Percentiles rank a stretch among this genome's conserved stretches.
These are phyloP conservation scores for Nemotelus pantherinus DNA, from an alignment of 2,888 invertebrate genomes.

Conservation along the genomic window DNA sequence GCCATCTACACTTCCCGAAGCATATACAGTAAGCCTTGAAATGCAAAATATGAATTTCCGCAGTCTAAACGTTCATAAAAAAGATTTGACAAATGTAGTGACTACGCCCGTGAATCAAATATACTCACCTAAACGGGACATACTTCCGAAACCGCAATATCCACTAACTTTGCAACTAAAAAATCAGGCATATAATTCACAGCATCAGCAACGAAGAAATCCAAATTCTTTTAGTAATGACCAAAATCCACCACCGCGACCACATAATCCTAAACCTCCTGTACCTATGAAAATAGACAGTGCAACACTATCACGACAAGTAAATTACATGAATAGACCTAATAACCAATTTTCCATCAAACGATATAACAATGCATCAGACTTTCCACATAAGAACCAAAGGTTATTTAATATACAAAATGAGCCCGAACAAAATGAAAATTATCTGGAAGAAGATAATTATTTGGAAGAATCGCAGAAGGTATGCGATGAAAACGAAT, in stretches of 20 bases:
- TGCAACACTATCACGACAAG: no score
- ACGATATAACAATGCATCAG: background rate
- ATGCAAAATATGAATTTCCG: slow-evolving; percentile 2
- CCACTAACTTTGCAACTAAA: no score
- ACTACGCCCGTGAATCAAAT: slow-evolving; percentile 2
- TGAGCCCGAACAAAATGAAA: no score
- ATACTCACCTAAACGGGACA: no score
- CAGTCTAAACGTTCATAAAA: background rate
- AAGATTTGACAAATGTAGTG: background rate
- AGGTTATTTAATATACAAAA: no score
- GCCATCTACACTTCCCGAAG: background rate
- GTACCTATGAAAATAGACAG: slow-evolving; percentile 11
- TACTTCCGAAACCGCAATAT: no score
- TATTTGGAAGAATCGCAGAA: background rate
- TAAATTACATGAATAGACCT: slow-evolving; percentile 12
- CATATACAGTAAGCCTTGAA: background rate
- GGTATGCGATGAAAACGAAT: slow-evolving; percentile 3
- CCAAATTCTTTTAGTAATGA: no score
- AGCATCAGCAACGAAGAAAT: no score
- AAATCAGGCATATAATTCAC: no score
- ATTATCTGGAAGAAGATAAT: background rate
- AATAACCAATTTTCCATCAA: background rate
- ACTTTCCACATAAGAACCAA: background rate
- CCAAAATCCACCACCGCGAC: slow-evolving; percentile 5
- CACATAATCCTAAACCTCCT: background rate